phyloP scores from a whole-genome alignment of 2,888 invertebrate genomes.

The Agriopis leucophaearia region DNA sequence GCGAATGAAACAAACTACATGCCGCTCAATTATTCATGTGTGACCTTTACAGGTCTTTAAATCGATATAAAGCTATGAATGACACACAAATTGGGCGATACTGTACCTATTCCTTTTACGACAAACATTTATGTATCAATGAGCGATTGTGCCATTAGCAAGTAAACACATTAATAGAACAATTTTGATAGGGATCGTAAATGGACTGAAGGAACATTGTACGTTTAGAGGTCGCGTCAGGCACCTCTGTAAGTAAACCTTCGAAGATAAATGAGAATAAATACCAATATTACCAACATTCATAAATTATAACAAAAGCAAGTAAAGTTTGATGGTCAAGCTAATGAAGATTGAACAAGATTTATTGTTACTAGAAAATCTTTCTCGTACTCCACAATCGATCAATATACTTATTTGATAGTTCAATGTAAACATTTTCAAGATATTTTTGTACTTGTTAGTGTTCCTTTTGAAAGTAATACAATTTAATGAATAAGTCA shows the following conservation, averaged over 20 bases:
- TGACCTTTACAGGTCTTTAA: conserved; percentile 25
- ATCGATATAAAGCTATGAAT: conserved; percentile 29
- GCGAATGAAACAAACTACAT: conserved; percentile 3
- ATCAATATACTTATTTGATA: neutral
- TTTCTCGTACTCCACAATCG: neutral
- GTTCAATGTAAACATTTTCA: neutral
- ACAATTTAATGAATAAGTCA: neutral
- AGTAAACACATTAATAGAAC: conserved; percentile 34
- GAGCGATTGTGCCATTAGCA: conserved; percentile 33
- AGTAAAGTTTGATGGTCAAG: conserved; percentile 14
- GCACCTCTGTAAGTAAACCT: conserved; percentile 11
- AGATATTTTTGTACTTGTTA: neutral
- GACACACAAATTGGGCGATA: conserved; percentile 5
- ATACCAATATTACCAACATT: conserved; percentile 9
- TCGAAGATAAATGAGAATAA: conserved; percentile 20
- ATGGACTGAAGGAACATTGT: conserved; percentile 16
- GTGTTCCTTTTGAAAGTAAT: neutral
- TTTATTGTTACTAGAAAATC: conserved; percentile 7
- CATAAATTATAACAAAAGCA: neutral
- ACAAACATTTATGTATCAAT: conserved; percentile 30
- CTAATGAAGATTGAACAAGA: conserved; percentile 10
- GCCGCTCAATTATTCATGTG: conserved; percentile 26
- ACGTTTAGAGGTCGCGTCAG: conserved; percentile 25
- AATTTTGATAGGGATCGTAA: conserved; percentile 35
- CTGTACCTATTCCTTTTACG: conserved; percentile 19